Evolutionary conservation across 2,797 vertebrate genomes (phyloP).

Genomic region (Epinephelus awoara): DNA sequence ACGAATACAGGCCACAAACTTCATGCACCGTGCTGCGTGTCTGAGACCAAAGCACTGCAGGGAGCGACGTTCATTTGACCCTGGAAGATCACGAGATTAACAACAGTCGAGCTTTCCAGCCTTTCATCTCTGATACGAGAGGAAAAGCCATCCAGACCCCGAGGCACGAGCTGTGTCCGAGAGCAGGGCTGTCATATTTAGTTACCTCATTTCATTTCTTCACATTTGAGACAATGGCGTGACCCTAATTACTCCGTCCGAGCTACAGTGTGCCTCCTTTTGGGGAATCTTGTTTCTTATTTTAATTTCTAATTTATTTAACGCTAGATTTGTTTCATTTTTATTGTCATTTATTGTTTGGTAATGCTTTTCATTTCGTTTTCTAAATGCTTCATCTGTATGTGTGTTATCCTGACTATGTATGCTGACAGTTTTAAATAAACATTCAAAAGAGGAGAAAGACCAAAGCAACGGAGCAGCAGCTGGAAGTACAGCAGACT

Average conservation of each 20-base stretch:
- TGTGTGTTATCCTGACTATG: too few relatives aligned
- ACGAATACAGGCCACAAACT: conserved; percentile 13
- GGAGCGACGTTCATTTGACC: conserved; percentile 32
- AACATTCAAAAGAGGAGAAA: too few relatives aligned
- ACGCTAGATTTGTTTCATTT: too few relatives aligned
- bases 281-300: neutral
- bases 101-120: conserved; percentile 25
- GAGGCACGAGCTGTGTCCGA: conserved; percentile 50
- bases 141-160: conserved; percentile 38
- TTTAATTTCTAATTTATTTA: too few relatives aligned
- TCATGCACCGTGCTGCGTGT: conserved; percentile 13
- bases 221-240: conserved; percentile 22
- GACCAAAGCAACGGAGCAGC: too few relatives aligned
- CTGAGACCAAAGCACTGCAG: conserved; percentile 22
- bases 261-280: neutral
- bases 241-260: conserved; percentile 60
- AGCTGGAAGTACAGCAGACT: too few relatives aligned
- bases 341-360: too few relatives aligned
- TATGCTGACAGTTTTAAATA: too few relatives aligned
- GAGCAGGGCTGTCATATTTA: conserved; percentile 59
- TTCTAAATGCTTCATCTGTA: too few relatives aligned
- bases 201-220: conserved; percentile 49
- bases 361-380: too few relatives aligned
- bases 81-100: conserved; percentile 42
- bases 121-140: conserved; percentile 49